Percentiles rank a stretch among this genome's conserved stretches.
phyloP scores from a whole-genome alignment of 2,888 invertebrate genomes.

The Schizaphis graminum region DNA sequence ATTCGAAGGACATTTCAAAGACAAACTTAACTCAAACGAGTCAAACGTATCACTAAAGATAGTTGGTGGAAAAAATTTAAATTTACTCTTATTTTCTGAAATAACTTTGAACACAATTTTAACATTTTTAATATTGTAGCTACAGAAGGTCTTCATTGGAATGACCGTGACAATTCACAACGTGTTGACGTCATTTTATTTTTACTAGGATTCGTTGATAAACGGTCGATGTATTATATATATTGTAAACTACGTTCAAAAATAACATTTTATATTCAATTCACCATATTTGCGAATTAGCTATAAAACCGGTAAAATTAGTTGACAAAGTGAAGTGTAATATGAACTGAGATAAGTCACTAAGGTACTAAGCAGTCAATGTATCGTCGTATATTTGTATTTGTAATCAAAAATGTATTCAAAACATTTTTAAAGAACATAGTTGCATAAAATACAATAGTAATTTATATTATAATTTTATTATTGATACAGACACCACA shows the following conservation, averaged over 20 bases:
- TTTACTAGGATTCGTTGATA: not conserved
- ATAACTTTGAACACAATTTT: not conserved
- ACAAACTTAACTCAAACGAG: not conserved
- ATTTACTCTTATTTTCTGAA: not conserved
- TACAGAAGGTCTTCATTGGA: not conserved
- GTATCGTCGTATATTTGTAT: not conserved
- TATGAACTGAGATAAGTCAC: too few species aligned
- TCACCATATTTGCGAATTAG: too few species aligned
- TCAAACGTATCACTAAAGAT: too few species aligned
- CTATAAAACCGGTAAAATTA: too few species aligned
- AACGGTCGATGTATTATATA: too few species aligned
- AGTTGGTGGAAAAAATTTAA: not conserved
- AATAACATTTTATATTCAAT: too few species aligned
- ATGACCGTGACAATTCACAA: not conserved
- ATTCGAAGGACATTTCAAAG: not conserved
- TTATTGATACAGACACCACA: fast-evolving
- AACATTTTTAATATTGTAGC: not conserved
- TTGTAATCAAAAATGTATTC: not conserved
- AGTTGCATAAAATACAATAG: too few species aligned
- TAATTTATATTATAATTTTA: too few species aligned
- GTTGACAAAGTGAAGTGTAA: too few species aligned
- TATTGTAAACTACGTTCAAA: too few species aligned
- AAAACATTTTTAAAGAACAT: not conserved
- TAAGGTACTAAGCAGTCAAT: not conserved
- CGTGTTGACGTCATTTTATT: not conserved